A percentile compares a stretch with the other conserved stretches of the same genome.
Conservation (phyloP, 2,888 invertebrate genomes). For the Rutpela maculata region DNA sequence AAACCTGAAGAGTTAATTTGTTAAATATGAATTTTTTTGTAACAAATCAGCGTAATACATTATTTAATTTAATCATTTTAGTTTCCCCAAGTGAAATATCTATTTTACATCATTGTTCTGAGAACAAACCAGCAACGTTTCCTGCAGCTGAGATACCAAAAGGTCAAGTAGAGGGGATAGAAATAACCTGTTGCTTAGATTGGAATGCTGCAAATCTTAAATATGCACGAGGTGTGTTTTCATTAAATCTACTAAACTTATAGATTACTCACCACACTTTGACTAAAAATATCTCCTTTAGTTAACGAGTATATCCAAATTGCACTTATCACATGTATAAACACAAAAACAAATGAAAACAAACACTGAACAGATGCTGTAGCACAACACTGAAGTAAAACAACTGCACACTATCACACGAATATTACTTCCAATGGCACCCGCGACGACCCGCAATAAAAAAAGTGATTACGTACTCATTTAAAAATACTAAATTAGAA, state of each 20-base stretch:
- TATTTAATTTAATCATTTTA: too few species aligned
- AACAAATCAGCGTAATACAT: too few species aligned
- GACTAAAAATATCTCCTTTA: constrained; percentile 14
- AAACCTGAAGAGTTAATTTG: too few species aligned
- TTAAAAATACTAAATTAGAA: constrained; percentile 22
- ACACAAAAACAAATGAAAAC: neutral
- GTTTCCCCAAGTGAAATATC: neutral
- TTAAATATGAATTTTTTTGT: too few species aligned
- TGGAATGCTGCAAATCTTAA: constrained; percentile 43
- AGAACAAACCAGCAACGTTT: constrained; percentile 8
- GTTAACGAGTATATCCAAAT: constrained; percentile 17
- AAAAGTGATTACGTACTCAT: constrained; percentile 30
- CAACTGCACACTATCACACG: constrained; percentile 24
- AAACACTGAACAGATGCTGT: constrained; percentile 6
- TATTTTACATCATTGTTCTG: constrained; percentile 4
- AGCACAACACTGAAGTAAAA: constrained; percentile 22
- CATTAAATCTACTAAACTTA: constrained; percentile 16
- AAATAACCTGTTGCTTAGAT: constrained; percentile 42
- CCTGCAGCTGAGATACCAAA: constrained; percentile 14
- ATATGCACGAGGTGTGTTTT: constrained; percentile 39
- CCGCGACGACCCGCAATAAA: neutral
- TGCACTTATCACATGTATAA: constrained; percentile 17
- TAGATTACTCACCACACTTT: constrained; percentile 26
- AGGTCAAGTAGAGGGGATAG: constrained; percentile 42
- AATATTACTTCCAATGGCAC: neutral